Base-by-base conservation (phyloP, 2,888 invertebrate species). In the Folsomia candida region DNA sequence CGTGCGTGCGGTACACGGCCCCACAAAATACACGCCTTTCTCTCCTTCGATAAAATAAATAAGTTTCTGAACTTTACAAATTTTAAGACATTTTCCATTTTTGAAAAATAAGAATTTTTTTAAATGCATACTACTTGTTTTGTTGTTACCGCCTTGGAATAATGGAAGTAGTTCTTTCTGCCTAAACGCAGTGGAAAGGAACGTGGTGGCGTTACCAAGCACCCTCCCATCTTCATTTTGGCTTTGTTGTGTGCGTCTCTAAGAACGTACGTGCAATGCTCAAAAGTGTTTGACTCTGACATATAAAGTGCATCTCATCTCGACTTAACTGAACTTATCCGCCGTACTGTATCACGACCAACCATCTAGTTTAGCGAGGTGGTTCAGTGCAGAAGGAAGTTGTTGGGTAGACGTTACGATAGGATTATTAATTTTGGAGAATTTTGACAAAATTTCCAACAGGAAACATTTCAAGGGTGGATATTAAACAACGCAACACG, bases 111-210 rank as follows among this genome's bases (percentile, higher is more conserved):
- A n/a, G n/a, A n/a, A n/a, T n/a, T n/a, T n/a, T n/a, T n/a, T n/a
- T n/a, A n/a, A n/a, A n/a, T n/a, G n/a, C n/a, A n/a, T n/a, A n/a
- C n/a, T n/a, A n/a, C n/a, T n/a, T n/a, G n/a, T n/a, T n/a, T n/a
- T n/a, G n/a, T n/a, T n/a, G n/a, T n/a, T n/a, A n/a, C n/a, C n/a
- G n/a, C n/a, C n/a, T n/a, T n/a, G n/a, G n/a, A n/a, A n/a, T n/a
- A n/a, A 9, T 37, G 37, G 54, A 18, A 71, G 72, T 71, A 69
- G 75, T 79, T 78, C 75, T 76, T 77, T 77, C 76, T 76, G 77
- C 76, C 76, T 76, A 78, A 77, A 78, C 71, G 73, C 79, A 79
- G 71, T 77, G 67, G 73, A 66, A 72, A 78, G 78, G 79, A 79
- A 79, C 79, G 78, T 72, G 18, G 22, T 76, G 70, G 60, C 69